Conservation (phyloP, 2,888 invertebrate species). For the Netelia virgata region DNA sequence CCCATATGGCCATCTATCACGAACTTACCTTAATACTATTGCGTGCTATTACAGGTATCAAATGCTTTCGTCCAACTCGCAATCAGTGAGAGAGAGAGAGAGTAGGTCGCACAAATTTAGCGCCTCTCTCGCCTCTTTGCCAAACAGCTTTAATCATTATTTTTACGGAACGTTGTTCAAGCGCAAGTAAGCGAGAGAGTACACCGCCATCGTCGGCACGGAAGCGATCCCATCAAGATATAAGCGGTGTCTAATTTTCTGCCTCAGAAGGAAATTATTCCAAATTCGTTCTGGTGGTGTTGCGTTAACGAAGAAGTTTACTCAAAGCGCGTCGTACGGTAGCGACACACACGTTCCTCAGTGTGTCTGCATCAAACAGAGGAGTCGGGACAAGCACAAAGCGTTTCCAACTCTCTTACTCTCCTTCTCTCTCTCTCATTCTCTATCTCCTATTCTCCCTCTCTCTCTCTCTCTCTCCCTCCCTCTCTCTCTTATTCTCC, state of each 20-base stretch:
- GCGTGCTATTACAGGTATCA: no score
- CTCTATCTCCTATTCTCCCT: background rate
- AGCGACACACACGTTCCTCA: no score
- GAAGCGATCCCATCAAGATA: slow-evolving; percentile 28
- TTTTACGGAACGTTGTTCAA: slow-evolving; percentile 1
- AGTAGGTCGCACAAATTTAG: slow-evolving; percentile 42
- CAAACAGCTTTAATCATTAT: slow-evolving; percentile 58
- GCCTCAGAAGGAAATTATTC: slow-evolving; percentile 49
- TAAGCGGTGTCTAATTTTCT: slow-evolving; percentile 53
- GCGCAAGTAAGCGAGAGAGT: background rate
- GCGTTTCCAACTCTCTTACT: background rate
- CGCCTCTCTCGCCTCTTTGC: slow-evolving; percentile 34
- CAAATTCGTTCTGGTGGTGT: slow-evolving; percentile 32
- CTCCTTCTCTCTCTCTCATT: background rate
- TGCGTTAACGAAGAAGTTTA: slow-evolving; percentile 53
- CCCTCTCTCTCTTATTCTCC: background rate
- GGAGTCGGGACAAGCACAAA: background rate
- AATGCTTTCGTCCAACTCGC: no score
- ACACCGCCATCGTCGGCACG: background rate
- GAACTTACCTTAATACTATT: no score
- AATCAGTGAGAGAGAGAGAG: no score
- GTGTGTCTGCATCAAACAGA: no score
- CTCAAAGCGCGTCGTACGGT: slow-evolving; percentile 29
- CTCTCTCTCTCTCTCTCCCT: background rate
- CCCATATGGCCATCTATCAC: no score